These are phyloP conservation scores for Cercocebus atys DNA, from an alignment of 2,113 vertebrate species.

Conservation along the genomic window DNA sequence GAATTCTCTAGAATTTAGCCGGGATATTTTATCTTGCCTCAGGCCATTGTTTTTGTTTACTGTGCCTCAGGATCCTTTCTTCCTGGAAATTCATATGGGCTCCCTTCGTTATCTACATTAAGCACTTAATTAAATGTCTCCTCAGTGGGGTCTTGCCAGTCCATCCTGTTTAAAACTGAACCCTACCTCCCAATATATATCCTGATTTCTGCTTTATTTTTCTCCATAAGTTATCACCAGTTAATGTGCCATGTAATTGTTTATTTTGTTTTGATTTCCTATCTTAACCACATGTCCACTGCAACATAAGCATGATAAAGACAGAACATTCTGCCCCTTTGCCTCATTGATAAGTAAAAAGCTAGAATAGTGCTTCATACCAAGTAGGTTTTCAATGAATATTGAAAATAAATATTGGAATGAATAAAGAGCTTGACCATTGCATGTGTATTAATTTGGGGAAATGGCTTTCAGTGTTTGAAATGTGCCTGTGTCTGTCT, in stretches of 20 bases:
- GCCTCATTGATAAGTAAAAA: not conserved
- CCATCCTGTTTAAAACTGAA: not conserved
- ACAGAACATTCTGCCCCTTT: not conserved
- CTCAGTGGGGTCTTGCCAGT: not conserved
- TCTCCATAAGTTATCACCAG: no score
- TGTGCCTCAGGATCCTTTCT: not conserved
- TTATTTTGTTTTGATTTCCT: not conserved
- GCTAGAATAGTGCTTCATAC: not conserved
- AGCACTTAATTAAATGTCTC: not conserved
- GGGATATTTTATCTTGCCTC: not conserved
- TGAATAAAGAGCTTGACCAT: not conserved
- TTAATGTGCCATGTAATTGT: not conserved
- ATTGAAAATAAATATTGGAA: not conserved
- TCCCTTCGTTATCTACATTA: rapidly evolving
- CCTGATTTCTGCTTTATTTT: not conserved
- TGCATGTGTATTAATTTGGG: not conserved
- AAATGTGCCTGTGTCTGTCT: not conserved
- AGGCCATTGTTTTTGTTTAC: not conserved
- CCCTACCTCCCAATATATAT: not conserved
- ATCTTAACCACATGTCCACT: not conserved
- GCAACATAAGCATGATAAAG: not conserved
- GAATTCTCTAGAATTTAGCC: not conserved
- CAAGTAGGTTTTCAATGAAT: not conserved
- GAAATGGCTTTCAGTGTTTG: not conserved
- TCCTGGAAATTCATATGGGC: not conserved